A percentile compares a stretch with the other conserved stretches of the same genome.
phyloP scores from a whole-genome alignment of 2,113 vertebrate genomes.

The Pomatostomus ruficeps region DNA sequence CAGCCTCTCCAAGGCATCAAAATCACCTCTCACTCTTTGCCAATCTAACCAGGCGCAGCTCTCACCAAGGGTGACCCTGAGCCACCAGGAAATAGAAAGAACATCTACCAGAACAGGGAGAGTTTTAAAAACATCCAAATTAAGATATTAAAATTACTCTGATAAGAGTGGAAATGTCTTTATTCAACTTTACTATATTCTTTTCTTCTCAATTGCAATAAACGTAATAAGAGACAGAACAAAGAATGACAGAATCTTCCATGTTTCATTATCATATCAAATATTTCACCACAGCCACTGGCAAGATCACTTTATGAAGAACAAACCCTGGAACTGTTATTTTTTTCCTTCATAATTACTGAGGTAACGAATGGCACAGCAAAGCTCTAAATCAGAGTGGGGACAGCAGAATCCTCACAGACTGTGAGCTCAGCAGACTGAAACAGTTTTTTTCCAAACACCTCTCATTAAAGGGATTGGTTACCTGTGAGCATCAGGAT shows the following conservation, averaged over 20 bases:
- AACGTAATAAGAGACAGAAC: not conserved
- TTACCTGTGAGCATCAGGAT: not conserved
- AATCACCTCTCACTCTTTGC: not conserved
- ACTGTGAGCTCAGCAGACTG: not conserved
- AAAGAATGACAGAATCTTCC: not conserved
- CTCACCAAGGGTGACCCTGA: not conserved
- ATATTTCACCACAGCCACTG: not conserved
- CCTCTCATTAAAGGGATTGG: not conserved
- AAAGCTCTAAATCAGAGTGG: not conserved
- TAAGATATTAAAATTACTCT: not conserved
- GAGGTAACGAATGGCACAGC: not conserved
- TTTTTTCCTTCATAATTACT: not conserved
- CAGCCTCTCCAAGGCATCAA: too few species aligned
- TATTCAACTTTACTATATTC: not conserved
- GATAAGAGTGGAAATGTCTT: not conserved
- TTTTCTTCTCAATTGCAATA: not conserved
- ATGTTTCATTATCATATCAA: not conserved
- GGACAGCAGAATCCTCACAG: not conserved
- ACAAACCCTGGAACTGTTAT: not conserved
- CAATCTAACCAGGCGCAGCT: not conserved
- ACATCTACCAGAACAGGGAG: accelerated
- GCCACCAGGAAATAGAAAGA: not conserved
- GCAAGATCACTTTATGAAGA: not conserved
- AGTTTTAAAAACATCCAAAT: not conserved
- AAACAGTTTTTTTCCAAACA: not conserved